These are phyloP conservation scores for Allygus modestus DNA, from an alignment of 2,888 invertebrate genomes.

Conservation along the genomic window DNA sequence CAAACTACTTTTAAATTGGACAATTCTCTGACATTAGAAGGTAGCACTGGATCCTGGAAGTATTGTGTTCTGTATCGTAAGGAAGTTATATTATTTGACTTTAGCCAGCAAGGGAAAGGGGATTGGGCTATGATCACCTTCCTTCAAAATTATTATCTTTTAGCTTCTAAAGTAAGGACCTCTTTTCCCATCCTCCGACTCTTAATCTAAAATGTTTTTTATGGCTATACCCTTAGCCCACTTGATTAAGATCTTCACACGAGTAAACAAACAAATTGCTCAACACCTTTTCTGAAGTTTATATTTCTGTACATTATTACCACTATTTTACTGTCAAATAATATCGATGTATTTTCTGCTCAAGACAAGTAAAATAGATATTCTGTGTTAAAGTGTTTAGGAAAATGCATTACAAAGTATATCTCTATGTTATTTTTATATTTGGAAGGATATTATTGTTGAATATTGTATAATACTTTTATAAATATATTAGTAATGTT, in stretches of 20 bases:
- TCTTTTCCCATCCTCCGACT: too few relatives aligned
- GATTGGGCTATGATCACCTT: too few relatives aligned
- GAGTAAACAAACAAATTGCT: slow-evolving; percentile 45
- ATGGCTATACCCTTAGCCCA: too few relatives aligned
- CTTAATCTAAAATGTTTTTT: too few relatives aligned
- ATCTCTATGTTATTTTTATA: slow-evolving; percentile 53
- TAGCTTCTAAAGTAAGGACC: too few relatives aligned
- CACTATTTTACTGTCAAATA: slow-evolving; percentile 20
- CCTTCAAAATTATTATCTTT: too few relatives aligned
- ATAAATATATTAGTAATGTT: slow-evolving; percentile 58
- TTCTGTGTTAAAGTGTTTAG: slow-evolving; percentile 31
- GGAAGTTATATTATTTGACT: too few relatives aligned
- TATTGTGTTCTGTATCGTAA: too few relatives aligned
- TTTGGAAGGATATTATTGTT: slow-evolving; percentile 56
- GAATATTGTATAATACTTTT: slow-evolving; percentile 57
- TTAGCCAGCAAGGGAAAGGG: too few relatives aligned
- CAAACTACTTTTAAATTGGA: too few relatives aligned
- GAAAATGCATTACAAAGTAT: slow-evolving; percentile 6
- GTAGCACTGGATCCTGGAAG: too few relatives aligned
- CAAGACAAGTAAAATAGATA: slow-evolving; percentile 31
- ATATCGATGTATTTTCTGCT: slow-evolving; percentile 32
- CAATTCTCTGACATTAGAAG: too few relatives aligned
- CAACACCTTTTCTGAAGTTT: slow-evolving; percentile 15
- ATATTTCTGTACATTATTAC: not conserved
- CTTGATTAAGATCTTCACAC: not conserved